Evolutionary conservation across 2,888 invertebrate genomes (phyloP).

Genomic region (Tryphoninae sp.): DNA sequence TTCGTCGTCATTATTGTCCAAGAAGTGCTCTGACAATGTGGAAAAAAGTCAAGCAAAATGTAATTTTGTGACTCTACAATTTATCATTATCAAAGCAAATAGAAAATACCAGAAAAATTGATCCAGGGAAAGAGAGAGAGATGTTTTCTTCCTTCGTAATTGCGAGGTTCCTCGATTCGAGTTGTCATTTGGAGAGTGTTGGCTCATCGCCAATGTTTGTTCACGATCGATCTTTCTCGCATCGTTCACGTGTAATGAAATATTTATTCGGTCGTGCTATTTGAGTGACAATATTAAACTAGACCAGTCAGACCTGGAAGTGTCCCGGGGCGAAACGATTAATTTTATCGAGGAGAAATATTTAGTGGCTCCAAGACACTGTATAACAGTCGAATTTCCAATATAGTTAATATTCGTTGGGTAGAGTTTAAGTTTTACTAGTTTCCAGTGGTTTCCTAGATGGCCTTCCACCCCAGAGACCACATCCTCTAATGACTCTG

Average conservation of each 20-base stretch:
- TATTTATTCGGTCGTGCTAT: conserved; percentile 50
- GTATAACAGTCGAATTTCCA: too few species aligned
- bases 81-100: not conserved
- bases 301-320: not conserved
- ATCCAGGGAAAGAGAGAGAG: not conserved
- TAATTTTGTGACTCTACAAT: not conserved
- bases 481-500: too few species aligned
- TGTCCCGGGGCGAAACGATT: not conserved
- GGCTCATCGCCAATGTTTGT: conserved; percentile 49
- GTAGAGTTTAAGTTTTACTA: too few species aligned
- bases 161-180: conserved; percentile 11
- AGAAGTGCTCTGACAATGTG: not conserved
- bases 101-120: too few species aligned
- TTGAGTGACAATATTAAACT: conserved; percentile 34
- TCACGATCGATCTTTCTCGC: conserved; percentile 51
- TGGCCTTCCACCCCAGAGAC: too few species aligned
- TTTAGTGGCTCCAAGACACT: too few species aligned
- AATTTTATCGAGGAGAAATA: too few species aligned
- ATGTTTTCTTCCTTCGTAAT: not conserved
- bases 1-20: not conserved
- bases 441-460: too few species aligned
- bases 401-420: too few species aligned
- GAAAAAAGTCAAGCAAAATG: not conserved
- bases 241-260: conserved; percentile 37
- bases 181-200: conserved; percentile 36